Percentiles rank a stretch among this genome's conserved stretches.
These are phyloP conservation scores for Nomia melanderi DNA, from an alignment of 1,140 invertebrate species.

Conservation along the genomic window DNA sequence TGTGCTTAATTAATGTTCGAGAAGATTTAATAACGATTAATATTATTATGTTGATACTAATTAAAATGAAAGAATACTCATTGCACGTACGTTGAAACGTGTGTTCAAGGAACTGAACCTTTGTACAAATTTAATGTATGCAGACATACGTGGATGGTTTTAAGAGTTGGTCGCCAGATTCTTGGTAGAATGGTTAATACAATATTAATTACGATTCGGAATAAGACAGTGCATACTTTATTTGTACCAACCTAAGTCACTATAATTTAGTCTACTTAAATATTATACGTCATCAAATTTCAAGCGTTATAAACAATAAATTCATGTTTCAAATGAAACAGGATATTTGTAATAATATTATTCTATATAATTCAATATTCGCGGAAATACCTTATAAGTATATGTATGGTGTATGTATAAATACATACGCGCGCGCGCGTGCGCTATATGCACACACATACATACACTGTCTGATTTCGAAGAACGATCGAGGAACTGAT, in stretches of 20 bases:
- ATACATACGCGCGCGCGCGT: no score
- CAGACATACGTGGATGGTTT: slow-evolving; percentile 47
- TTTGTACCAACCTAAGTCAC: no score
- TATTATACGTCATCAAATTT: slow-evolving; percentile 4
- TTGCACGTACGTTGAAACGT: slow-evolving; percentile 31
- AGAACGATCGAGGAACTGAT: slow-evolving; percentile 13
- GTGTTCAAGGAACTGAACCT: slow-evolving; percentile 31
- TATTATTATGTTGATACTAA: slow-evolving; percentile 15
- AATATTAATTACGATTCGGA: slow-evolving; percentile 31
- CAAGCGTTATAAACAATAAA: slow-evolving; percentile 1
- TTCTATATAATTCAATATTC: background rate
- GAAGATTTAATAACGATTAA: slow-evolving; percentile 27
- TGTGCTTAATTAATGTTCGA: slow-evolving; percentile 31
- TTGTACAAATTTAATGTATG: slow-evolving; percentile 49
- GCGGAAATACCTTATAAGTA: background rate
- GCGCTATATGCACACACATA: background rate
- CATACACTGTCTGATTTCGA: slow-evolving; percentile 47
- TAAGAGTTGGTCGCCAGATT: slow-evolving; percentile 64
- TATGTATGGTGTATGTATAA: no score
- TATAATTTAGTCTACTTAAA: background rate
- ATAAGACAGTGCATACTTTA: slow-evolving; percentile 52
- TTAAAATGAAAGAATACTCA: slow-evolving; percentile 54
- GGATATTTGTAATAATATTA: slow-evolving; percentile 16
- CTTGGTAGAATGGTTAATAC: slow-evolving; percentile 52
- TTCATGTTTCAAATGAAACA: background rate